These are phyloP conservation scores for Brachionus koreanus DNA, from an alignment of 1,140 invertebrate species.

Conservation along the genomic window DNA sequence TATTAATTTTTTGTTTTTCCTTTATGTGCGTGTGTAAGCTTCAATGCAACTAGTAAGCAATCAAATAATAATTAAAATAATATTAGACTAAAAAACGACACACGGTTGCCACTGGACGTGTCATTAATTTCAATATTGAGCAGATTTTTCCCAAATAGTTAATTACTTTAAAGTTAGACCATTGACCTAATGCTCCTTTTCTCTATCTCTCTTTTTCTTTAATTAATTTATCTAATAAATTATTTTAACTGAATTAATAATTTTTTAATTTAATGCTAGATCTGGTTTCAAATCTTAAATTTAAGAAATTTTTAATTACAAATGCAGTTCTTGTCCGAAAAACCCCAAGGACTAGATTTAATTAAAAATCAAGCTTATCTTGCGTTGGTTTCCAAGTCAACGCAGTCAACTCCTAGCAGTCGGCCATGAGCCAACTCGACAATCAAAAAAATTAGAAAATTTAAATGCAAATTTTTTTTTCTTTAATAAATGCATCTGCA, in stretches of 20 bases:
- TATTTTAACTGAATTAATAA: not conserved
- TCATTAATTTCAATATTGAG: not conserved
- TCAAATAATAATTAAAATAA: slow-evolving; percentile 8
- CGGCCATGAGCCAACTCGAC: not conserved
- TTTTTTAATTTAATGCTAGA: not conserved
- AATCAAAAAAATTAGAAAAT: not conserved
- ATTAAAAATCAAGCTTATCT: not conserved
- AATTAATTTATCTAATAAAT: not conserved
- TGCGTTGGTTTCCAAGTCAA: not conserved
- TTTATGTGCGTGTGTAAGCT: not conserved
- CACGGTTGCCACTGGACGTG: not conserved
- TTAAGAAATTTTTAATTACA: not conserved
- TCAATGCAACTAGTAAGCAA: not conserved
- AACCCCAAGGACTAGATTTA: not conserved
- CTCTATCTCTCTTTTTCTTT: not conserved
- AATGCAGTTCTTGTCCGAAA: not conserved
- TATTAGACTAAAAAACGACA: not conserved
- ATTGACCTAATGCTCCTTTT: too few species aligned
- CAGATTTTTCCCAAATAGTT: not conserved
- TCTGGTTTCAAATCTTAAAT: not conserved
- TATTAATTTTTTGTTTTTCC: not conserved
- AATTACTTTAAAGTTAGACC: not conserved
- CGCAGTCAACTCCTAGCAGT: not conserved
- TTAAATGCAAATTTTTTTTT: not conserved
- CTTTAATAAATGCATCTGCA: not conserved